Evolutionary conservation across 2,888 invertebrate genomes (phyloP).

Genomic region (Danaus chrysippus): DNA sequence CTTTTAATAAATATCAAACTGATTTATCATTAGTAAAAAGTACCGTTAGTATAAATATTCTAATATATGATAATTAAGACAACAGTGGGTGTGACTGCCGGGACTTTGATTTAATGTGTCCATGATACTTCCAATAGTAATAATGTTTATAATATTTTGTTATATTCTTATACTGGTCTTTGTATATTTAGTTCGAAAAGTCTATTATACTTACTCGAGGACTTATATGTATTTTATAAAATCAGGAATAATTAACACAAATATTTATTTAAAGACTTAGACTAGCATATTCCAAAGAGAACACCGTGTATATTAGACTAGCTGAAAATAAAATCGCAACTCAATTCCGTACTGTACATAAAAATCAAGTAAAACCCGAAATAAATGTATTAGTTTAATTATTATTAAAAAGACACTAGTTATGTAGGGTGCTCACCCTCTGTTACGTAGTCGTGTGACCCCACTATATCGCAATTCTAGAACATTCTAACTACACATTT

Average conservation of each 20-base stretch:
- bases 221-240: no score
- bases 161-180: background rate
- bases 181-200: background rate
- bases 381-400: no score
- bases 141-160: background rate
- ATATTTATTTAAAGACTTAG: no score
- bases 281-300: no score
- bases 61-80: conserved; percentile 25
- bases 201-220: no score
- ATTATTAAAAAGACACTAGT: no score
- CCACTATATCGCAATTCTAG: background rate
- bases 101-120: background rate
- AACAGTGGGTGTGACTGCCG: conserved; percentile 19
- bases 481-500: background rate
- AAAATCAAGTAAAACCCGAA: no score
- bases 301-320: no score
- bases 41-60: conserved; percentile 23
- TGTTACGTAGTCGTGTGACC: background rate
- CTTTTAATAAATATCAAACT: no score
- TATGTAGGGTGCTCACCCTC: conserved; percentile 3
- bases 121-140: background rate
- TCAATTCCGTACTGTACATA: no score
- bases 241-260: no score
- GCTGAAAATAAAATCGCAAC: no score
- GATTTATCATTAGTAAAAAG: conserved; percentile 11